Evolutionary conservation across 2,113 vertebrate genomes (phyloP).

Genomic region (Xenus cinereus): DNA sequence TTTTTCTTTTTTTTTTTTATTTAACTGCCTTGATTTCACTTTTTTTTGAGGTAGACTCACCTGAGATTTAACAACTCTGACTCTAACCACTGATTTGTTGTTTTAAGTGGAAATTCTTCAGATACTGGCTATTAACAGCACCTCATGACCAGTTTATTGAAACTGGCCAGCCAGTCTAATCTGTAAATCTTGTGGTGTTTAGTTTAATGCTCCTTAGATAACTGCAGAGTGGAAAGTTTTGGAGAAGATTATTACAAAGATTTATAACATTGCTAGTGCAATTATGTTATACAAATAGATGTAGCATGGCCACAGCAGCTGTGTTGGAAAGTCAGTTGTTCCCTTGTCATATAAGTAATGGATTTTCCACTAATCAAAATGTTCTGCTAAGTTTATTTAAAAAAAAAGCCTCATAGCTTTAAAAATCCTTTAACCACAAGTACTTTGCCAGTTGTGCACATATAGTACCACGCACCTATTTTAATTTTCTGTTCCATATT

Average conservation of each 20-base stretch:
- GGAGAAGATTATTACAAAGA: neutral
- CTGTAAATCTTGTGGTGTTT: neutral
- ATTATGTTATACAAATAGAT: neutral
- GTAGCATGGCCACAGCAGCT: neutral
- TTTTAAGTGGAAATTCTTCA: neutral
- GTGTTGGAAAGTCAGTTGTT: neutral
- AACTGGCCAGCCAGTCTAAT: neutral
- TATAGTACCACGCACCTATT: neutral
- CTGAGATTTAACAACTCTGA: neutral
- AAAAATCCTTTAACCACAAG: neutral
- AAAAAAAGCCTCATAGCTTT: neutral
- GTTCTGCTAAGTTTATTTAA: neutral
- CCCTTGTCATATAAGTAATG: neutral
- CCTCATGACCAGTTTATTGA: neutral
- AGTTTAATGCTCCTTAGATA: neutral
- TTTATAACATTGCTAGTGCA: neutral
- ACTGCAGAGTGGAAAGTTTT: neutral
- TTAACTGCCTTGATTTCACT: neutral
- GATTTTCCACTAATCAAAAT: constrained; percentile 3
- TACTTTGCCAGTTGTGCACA: neutral
- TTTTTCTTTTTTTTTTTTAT: neutral
- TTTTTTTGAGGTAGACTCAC: neutral
- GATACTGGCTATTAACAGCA: neutral
- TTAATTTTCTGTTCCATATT: neutral
- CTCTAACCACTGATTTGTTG: neutral